Evolutionary conservation across 92 coral and sea anemone species (phyloP).

Genomic region (Porites divaricata): DNA sequence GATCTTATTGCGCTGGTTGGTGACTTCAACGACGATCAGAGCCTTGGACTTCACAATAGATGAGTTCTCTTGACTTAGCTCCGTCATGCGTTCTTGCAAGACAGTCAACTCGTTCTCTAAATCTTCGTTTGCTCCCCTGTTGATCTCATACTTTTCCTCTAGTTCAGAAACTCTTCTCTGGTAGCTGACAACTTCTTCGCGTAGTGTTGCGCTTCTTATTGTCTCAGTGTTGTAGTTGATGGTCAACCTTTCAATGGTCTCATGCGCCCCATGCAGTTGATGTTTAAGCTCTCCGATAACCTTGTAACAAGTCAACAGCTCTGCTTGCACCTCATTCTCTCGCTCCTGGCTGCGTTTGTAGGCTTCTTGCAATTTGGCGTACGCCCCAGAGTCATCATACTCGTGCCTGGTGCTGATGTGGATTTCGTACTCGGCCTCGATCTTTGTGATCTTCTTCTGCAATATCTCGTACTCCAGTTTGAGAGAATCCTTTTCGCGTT

Average conservation of each 20-base stretch:
- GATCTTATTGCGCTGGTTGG: conserved; percentile 69
- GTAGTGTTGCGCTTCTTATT: conserved; percentile 69
- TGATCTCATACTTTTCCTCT: conserved; percentile 91
- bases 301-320: conserved; percentile 88
- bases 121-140: conserved; percentile 85
- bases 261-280: conserved; percentile 75
- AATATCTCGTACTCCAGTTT: conserved; percentile 82
- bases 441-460: conserved; percentile 86
- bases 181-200: conserved; percentile 82
- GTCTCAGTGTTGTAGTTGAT: conserved; percentile 77
- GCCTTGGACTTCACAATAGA: conserved; percentile 78
- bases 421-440: conserved; percentile 95
- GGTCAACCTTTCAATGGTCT: conserved; percentile 66
- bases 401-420: conserved; percentile 77
- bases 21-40: conserved; percentile 68
- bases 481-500: conserved; percentile 84
- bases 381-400: conserved; percentile 87
- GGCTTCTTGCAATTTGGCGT: conserved; percentile 90
- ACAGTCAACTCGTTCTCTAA: conserved; percentile 89
- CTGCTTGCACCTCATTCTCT: conserved; percentile 93
- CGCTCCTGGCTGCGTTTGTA: conserved; percentile 95
- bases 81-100: conserved; percentile 85
- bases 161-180: conserved; percentile 93
- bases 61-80: conserved; percentile 77
- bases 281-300: conserved; percentile 82